These are phyloP conservation scores for Coenobita brevimanus DNA, from an alignment of 1,140 invertebrate species.

Conservation along the genomic window DNA sequence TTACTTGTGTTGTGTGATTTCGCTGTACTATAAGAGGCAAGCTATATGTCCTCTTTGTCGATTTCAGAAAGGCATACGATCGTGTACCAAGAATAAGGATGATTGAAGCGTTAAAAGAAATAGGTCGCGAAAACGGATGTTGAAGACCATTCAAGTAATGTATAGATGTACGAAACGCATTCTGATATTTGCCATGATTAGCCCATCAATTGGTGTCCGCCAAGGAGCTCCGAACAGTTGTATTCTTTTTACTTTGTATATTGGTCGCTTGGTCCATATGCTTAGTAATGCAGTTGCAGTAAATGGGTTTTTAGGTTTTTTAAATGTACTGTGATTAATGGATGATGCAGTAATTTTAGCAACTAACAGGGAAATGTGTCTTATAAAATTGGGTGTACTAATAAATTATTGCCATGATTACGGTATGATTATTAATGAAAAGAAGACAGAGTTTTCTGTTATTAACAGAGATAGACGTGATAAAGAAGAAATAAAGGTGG, in stretches of 20 bases:
- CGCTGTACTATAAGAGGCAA: neutral
- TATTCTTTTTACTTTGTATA: neutral
- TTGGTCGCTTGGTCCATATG: conserved; percentile 5
- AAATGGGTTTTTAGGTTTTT: neutral
- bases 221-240: conserved; percentile 4
- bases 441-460: neutral
- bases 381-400: neutral
- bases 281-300: too few relatives aligned
- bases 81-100: neutral
- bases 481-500: neutral
- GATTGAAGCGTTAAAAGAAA: neutral
- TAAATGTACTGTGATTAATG: neutral
- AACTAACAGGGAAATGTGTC: too few relatives aligned
- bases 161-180: conserved; percentile 9
- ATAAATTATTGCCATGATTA: neutral
- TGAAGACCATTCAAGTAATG: neutral
- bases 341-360: too few relatives aligned
- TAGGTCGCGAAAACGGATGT: too few relatives aligned
- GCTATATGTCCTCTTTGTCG: too few relatives aligned
- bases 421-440: conserved; percentile 12
- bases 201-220: neutral
- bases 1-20: conserved; percentile 3
- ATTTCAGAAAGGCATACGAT: neutral
- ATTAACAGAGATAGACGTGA: too few relatives aligned
- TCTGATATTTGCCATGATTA: neutral